Conservation (phyloP, 2,113 vertebrate species). For the Rhagologus leucostigma region DNA sequence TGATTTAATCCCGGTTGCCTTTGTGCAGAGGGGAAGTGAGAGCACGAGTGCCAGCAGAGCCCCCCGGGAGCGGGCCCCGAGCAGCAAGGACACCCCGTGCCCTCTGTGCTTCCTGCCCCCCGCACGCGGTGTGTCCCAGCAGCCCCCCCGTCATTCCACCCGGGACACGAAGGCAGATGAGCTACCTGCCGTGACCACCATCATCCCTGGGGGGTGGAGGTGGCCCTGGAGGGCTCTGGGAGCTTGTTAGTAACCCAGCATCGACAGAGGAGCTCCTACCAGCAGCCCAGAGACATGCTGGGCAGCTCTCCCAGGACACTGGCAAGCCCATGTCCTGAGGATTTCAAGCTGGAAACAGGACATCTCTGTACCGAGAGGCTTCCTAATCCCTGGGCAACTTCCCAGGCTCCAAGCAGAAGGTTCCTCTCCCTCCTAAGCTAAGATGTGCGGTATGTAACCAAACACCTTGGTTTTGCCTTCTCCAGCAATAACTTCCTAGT, state of each 20-base stretch:
- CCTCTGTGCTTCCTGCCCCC: not conserved
- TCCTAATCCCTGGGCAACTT: not conserved
- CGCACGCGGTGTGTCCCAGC: accelerated
- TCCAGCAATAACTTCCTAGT: not conserved
- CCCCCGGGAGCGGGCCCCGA: accelerated
- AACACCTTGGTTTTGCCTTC: not conserved
- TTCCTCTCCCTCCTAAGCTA: not conserved
- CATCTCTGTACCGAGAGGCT: not conserved
- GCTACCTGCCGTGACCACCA: not conserved
- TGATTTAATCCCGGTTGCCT: not conserved
- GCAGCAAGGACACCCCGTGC: not conserved
- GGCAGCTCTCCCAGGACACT: not conserved
- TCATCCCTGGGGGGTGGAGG: not conserved
- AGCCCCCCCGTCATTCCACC: not conserved
- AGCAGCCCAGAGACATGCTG: not conserved
- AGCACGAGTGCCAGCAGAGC: not conserved
- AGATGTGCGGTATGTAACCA: not conserved
- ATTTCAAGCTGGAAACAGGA: not conserved
- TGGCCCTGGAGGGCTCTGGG: not conserved
- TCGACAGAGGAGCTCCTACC: accelerated
- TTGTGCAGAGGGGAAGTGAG: not conserved
- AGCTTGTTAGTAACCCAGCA: not conserved
- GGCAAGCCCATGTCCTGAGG: not conserved
- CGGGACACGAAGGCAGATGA: accelerated
- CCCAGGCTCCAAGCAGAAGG: not conserved